These are phyloP conservation scores for Tinamus guttatus DNA, from an alignment of 2,113 vertebrate species.

Conservation along the genomic window DNA sequence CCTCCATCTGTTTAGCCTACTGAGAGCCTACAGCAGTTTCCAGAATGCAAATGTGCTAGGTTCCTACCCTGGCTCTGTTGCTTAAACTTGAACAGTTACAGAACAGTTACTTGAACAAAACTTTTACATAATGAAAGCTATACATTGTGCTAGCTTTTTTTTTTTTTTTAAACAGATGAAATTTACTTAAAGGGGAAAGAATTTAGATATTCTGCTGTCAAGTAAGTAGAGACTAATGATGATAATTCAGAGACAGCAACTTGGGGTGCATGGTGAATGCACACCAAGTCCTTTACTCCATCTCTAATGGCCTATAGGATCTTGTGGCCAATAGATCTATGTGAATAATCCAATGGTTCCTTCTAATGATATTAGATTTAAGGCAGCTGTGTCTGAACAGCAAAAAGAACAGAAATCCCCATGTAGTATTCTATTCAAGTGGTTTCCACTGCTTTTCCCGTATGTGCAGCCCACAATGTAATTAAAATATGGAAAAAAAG, in stretches of 20 bases:
- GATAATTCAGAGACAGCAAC: neutral
- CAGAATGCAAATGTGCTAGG: neutral
- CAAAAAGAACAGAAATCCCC: neutral
- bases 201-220: neutral
- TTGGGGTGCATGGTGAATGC: rapidly evolving
- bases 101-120: too few species aligned
- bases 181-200: neutral
- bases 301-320: neutral
- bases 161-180: neutral
- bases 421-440: neutral
- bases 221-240: neutral
- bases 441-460: neutral
- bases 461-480: neutral
- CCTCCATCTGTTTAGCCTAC: neutral
- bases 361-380: neutral
- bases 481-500: neutral
- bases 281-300: neutral
- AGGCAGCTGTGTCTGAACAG: neutral
- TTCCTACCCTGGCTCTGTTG: neutral
- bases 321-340: neutral
- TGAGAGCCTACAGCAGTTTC: neutral
- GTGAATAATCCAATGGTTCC: neutral
- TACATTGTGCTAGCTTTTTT: neutral
- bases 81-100: neutral
- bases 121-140: neutral